Percentiles rank a stretch among this genome's conserved stretches.
phyloP scores from a whole-genome alignment of 1,140 invertebrate species.

The Bicyclus anynana region DNA sequence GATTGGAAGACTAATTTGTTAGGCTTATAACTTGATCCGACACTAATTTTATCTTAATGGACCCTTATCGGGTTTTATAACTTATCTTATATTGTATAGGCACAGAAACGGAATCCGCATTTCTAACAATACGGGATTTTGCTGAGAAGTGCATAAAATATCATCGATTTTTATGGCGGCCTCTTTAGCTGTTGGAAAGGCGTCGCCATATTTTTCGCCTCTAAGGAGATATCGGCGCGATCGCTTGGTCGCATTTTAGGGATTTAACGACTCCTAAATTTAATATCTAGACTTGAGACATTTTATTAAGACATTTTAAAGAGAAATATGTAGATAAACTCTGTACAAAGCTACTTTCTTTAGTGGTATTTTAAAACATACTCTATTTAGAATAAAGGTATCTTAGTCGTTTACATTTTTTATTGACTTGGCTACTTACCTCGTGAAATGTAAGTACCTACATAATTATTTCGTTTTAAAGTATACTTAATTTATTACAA shows the following conservation, averaged over 20 bases:
- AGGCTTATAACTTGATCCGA: conserved; percentile 45
- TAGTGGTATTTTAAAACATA: neutral
- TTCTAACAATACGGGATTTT: conserved; percentile 52
- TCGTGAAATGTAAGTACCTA: no score
- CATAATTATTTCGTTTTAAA: no score
- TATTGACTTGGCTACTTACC: no score
- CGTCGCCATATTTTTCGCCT: conserved; percentile 31
- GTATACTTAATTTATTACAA: no score
- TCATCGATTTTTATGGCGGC: conserved; percentile 43
- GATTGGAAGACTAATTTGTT: conserved; percentile 41
- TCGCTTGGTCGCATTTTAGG: conserved; percentile 27
- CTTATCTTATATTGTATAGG: conserved; percentile 1
- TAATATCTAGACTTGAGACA: conserved; percentile 20
- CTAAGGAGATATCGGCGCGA: conserved; percentile 20
- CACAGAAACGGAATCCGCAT: conserved; percentile 13
- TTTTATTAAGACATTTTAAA: conserved; percentile 30
- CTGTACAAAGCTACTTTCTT: conserved; percentile 7
- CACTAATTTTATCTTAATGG: conserved; percentile 49
- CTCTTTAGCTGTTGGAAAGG: conserved; percentile 34
- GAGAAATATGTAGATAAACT: conserved; percentile 14
- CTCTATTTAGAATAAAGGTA: neutral
- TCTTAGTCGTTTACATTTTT: no score
- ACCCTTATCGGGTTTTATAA: conserved; percentile 11
- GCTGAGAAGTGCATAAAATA: conserved; percentile 63
- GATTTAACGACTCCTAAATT: conserved; percentile 31